Evolutionary conservation across 2,113 vertebrate species (phyloP).

Genomic region (Cyrtonyx montezumae): DNA sequence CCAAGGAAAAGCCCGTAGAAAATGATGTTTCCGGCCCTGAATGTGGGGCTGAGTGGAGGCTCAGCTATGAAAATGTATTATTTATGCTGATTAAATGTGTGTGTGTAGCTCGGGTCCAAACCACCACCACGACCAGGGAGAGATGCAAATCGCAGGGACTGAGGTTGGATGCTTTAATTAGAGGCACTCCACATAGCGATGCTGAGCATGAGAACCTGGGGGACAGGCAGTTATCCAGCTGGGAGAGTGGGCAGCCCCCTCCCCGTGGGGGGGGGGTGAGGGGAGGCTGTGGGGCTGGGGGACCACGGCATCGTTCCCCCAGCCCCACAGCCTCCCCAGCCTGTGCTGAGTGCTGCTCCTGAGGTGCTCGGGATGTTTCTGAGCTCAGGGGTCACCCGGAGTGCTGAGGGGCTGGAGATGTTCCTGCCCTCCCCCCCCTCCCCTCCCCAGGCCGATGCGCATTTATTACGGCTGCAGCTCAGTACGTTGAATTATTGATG

Average conservation of each 20-base stretch:
- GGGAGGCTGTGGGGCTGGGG: neutral
- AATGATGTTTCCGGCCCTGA: neutral
- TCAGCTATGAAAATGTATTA: neutral
- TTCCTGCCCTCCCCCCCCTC: neutral
- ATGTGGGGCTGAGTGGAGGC: neutral
- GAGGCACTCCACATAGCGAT: neutral
- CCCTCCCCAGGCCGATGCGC: rapidly evolving
- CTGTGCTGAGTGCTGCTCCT: neutral
- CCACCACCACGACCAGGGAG: rapidly evolving
- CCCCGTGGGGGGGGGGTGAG: neutral
- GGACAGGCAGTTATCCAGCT: neutral
- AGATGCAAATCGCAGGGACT: neutral
- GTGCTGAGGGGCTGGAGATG: neutral
- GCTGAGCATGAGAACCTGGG: neutral
- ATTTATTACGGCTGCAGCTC: neutral
- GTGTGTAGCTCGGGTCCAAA: neutral
- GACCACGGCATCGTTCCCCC: neutral
- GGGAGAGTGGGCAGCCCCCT: neutral
- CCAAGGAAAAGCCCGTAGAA: neutral
- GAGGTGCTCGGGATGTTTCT: rapidly evolving
- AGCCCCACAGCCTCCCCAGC: neutral
- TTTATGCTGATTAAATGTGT: neutral
- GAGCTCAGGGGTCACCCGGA: rapidly evolving
- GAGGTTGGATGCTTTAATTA: neutral
- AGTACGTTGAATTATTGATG: constrained; percentile 18